Base-by-base conservation (phyloP, 2,113 vertebrate species). In the Colaptes auratus region DNA sequence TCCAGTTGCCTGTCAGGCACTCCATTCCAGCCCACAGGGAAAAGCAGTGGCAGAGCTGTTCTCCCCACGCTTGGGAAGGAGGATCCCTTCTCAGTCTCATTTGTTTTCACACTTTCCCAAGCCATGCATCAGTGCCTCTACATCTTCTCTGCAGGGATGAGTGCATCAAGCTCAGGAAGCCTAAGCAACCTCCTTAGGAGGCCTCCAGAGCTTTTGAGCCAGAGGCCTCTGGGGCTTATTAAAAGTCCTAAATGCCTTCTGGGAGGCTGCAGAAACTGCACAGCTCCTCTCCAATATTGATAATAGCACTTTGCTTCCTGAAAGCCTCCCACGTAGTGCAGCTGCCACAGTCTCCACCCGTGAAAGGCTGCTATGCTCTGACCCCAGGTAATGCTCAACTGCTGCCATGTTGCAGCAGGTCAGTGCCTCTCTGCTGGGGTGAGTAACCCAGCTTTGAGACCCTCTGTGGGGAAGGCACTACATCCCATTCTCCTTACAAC, bases 241-340 rank as follows among this genome's bases (percentile, higher is more conserved):
- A 44, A 71, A 89, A 92, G 46, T 56, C 30, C 30, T 2, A 2
- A 53, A 58, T 1, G 11, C 42, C 58, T 84, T 36, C 58, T 75
- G 61, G 56, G 36, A 89, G 66, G 88, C 65, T 91, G 84, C 73
- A 84, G 53, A 42, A 87, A 42, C 53, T 63, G 46, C 56, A 27
- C 52, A 84, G 73, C 65, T 86, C 42, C 46, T 18, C 31, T 86
- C 15, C n/a, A 16, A 11, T 55, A 42, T 28, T 13, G 18, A 6
- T 66, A 83, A 92, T 28, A 24, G 17, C 73, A 65, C 58, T 88
- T 79, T 66, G 27, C 69, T 90, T 66, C 79, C 85, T 6, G 7
- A 90, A 84, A 93, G 64, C 35, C 64, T 81, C 39, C 64, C 56
- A 63, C 12, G 25, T 18, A 70, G 72, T 7, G 7, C 50, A 66